A percentile compares a stretch with the other conserved stretches of the same genome.
Conservation (phyloP, 2,113 vertebrate species). For the Albula goreensis region DNA sequence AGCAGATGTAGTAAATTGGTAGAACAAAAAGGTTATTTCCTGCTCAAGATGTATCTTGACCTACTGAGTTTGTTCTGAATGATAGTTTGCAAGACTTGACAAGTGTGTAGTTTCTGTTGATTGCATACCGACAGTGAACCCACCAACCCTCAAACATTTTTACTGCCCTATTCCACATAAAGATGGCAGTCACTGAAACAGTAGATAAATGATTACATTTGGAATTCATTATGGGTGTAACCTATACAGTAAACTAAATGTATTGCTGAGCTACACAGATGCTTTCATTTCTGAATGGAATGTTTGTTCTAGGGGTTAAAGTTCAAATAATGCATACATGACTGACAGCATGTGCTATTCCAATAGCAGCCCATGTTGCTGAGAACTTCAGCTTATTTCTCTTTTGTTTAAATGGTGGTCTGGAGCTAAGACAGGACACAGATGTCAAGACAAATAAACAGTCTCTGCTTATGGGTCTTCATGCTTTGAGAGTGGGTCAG, state of each 20-base stretch:
- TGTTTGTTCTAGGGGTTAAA: neutral
- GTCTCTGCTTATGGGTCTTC: neutral
- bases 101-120: neutral
- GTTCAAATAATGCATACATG: neutral
- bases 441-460: neutral
- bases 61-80: neutral
- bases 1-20: neutral
- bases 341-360: neutral
- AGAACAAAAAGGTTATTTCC: neutral
- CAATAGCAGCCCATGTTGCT: neutral
- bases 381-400: neutral
- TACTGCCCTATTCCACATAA: no score
- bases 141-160: no score
- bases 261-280: neutral
- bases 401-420: neutral
- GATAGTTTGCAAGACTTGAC: no score
- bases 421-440: neutral
- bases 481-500: neutral
- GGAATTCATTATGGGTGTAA: neutral
- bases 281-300: neutral
- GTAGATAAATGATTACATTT: neutral
- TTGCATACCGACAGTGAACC: no score
- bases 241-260: neutral
- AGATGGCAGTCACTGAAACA: no score
- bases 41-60: neutral